These are phyloP conservation scores for Aix galericulata DNA, from an alignment of 2,113 vertebrate genomes.

Conservation along the genomic window DNA sequence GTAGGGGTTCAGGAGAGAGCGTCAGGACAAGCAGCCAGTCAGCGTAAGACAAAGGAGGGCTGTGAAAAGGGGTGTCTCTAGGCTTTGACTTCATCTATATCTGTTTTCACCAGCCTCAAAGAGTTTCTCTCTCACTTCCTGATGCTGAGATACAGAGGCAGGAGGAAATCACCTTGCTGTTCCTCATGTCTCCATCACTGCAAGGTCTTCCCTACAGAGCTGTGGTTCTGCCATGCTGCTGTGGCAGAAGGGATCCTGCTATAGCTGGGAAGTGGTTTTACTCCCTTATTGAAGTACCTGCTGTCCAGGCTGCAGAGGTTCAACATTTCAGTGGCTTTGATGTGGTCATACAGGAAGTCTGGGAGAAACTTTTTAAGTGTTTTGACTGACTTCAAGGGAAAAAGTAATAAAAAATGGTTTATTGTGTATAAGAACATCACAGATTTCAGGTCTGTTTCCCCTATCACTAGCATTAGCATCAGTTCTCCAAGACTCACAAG, in stretches of 20 bases:
- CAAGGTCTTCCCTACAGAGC: fast-evolving
- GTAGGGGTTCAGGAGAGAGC: background rate
- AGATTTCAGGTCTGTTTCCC: background rate
- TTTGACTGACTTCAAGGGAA: background rate
- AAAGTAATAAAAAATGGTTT: background rate
- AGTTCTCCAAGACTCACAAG: background rate
- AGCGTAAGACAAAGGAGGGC: background rate
- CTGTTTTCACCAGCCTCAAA: background rate
- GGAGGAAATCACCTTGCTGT: background rate
- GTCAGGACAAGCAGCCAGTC: background rate
- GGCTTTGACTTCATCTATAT: background rate
- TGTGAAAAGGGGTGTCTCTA: background rate
- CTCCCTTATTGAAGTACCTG: background rate
- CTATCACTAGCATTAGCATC: background rate
- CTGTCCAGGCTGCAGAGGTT: background rate
- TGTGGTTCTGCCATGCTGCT: background rate
- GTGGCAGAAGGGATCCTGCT: background rate
- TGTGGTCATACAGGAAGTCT: background rate
- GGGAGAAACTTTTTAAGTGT: background rate
- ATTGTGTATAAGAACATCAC: background rate
- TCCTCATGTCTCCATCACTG: background rate
- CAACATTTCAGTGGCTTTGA: background rate
- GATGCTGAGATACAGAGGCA: background rate
- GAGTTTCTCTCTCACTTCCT: background rate
- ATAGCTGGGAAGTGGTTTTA: background rate